Percentiles rank a stretch among this genome's conserved stretches.
Conservation (phyloP, 1,140 invertebrate species). For the Zaprionus inermis region DNA sequence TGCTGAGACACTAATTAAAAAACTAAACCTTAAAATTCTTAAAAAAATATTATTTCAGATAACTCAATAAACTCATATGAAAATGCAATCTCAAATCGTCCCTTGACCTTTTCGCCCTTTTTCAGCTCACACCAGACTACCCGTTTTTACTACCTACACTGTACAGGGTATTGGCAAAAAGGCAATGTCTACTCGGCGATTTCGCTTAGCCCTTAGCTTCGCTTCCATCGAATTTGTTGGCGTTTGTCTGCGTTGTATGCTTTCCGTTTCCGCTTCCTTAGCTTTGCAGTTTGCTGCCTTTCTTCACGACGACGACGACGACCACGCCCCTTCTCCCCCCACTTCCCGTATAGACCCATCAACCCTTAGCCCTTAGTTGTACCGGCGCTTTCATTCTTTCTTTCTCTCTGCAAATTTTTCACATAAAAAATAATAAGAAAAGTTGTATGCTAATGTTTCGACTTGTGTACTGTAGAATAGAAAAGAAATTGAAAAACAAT, state of each 20-base stretch:
- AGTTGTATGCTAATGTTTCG: slow-evolving; percentile 78
- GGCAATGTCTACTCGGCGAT: slow-evolving; percentile 38
- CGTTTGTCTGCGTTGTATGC: slow-evolving; percentile 80
- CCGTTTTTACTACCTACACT: too few species aligned
- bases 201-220: slow-evolving; percentile 36
- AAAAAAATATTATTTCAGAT: too few species aligned
- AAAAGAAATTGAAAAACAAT: slow-evolving; percentile 82
- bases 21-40: not conserved
- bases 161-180: slow-evolving; percentile 26
- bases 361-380: slow-evolving; percentile 25
- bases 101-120: not conserved
- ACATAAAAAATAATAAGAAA: slow-evolving; percentile 83
- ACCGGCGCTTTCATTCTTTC: slow-evolving; percentile 35
- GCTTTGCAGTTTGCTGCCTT: slow-evolving; percentile 73
- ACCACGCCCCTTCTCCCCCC: slow-evolving; percentile 2
- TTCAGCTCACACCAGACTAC: not conserved
- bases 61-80: too few species aligned
- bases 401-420: slow-evolving; percentile 67
- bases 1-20: not conserved
- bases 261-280: slow-evolving; percentile 82
- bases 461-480: slow-evolving; percentile 63
- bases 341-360: slow-evolving; percentile 16
- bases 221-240: slow-evolving; percentile 50
- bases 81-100: not conserved
- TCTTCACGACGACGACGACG: slow-evolving; percentile 16